Evolutionary conservation across 2,113 vertebrate genomes (phyloP), one percentile per base, ranked within the genome.

Genomic region (Eonycteris spelaea): DNA sequence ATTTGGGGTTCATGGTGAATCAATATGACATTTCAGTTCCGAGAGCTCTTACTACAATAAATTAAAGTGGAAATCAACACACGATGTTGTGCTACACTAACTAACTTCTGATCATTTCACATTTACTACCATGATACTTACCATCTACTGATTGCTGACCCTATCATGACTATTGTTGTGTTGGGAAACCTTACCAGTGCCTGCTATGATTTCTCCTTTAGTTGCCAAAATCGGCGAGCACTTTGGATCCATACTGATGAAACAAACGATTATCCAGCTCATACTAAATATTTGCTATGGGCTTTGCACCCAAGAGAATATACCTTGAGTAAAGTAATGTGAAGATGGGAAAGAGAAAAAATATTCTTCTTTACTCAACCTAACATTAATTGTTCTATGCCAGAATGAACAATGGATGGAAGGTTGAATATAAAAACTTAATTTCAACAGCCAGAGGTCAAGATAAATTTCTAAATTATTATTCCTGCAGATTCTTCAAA

Each of bases 201-300:
- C 63, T 95, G 67, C 48, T 78, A 85, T 78, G 22, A 75, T 57
- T 68, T 92, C 59, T 95, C 38, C 59, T 86, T 96, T 86, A 86
- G 71, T 28, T 93, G 33, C 30, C 73, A 71, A 95, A 96, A 86
- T 14, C 57, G 74, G 10, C n/a, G 18, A 84, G 33, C 21, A 61
- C 43, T 86, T 90, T 57, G 78, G 16, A 90, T 55, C 68, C n/a
- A 80, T 1, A 61, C 1, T 53, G n/a, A 83, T n/a, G 8, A 90
- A 84, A 65, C 79, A 68, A 89, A 74, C 57, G 65, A 38, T 90
- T 86, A 18, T 57, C 55, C 24, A 35, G 12, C 13, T 18, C 30
- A 78, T 94, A 24, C 11, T 48, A 94, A 94, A 65, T 90, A 84
- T 57, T 28, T 55, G 10, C 43, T 38, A 8, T 71, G 30, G 57